These are phyloP conservation scores for Thymelicus acteon DNA, from an alignment of 2,888 invertebrate species.

Conservation along the genomic window DNA sequence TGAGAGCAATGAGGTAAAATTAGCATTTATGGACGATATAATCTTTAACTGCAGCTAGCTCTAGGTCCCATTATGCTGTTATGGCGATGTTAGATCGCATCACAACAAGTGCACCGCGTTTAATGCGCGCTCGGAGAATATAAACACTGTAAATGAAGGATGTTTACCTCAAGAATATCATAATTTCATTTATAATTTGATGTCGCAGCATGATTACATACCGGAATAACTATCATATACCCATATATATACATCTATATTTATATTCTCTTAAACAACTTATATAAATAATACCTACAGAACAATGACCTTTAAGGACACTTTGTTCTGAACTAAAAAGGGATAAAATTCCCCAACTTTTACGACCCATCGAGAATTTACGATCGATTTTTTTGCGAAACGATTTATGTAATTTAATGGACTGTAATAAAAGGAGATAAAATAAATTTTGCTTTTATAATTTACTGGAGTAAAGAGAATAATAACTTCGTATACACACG, in stretches of 20 bases:
- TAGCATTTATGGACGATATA: constrained; percentile 34
- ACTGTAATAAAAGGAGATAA: constrained; percentile 6
- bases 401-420: constrained; percentile 7
- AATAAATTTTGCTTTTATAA: neutral
- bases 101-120: neutral
- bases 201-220: neutral
- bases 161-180: constrained; percentile 9
- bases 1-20: constrained; percentile 31
- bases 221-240: no score
- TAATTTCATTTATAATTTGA: constrained; percentile 2
- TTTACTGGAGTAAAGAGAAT: neutral
- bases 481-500: no score
- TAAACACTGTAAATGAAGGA: neutral
- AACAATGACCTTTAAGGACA: neutral
- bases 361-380: constrained; percentile 39
- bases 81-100: constrained; percentile 26
- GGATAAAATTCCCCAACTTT: constrained; percentile 21
- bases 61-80: constrained; percentile 27
- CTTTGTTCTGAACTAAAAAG: neutral
- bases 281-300: neutral
- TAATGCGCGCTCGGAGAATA: neutral
- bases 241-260: no score
- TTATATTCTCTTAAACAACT: neutral
- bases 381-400: constrained; percentile 23
- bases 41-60: constrained; percentile 20